A percentile compares a stretch with the other conserved stretches of the same genome.
These are phyloP conservation scores for Halichondria panicea DNA, from an alignment of 37 sponge, comb jelly and placozoan genomes.

Conservation along the genomic window DNA sequence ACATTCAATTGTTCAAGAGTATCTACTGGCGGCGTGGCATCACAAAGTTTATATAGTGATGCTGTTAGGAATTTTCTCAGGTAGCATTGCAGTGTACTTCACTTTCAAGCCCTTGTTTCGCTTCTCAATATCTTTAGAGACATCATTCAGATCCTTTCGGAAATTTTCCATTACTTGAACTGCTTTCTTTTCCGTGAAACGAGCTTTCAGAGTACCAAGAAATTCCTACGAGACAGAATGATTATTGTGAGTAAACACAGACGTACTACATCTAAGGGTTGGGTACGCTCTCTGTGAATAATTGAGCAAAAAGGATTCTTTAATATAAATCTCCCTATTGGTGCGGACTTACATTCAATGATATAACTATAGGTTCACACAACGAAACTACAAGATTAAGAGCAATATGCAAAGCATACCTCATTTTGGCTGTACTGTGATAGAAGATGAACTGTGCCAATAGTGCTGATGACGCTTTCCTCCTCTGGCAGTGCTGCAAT, in stretches of 20 bases:
- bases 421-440: too few relatives aligned
- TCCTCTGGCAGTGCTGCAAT: conserved; percentile 42
- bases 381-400: too few relatives aligned
- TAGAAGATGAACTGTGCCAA: conserved; percentile 1
- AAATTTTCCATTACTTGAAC: background rate
- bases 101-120: conserved; percentile 20
- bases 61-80: conserved; percentile 10
- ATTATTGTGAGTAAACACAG: too few relatives aligned
- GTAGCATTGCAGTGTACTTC: conserved; percentile 28
- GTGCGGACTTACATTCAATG: too few relatives aligned
- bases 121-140: background rate
- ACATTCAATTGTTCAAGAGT: too few relatives aligned
- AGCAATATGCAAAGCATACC: background rate
- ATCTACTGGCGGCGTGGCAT: too few relatives aligned
- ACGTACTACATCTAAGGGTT: too few relatives aligned
- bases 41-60: conserved; percentile 5
- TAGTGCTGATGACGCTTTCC: background rate
- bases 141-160: background rate
- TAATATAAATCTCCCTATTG: too few relatives aligned
- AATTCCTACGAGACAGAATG: background rate
- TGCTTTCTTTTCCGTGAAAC: background rate
- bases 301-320: too few relatives aligned
- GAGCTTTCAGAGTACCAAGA: background rate
- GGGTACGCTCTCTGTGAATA: too few relatives aligned
- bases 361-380: background rate